Evolutionary conservation across 2,888 invertebrate species (phyloP), one percentile per base, ranked within the genome.

Genomic region (Hypsopygia costalis): DNA sequence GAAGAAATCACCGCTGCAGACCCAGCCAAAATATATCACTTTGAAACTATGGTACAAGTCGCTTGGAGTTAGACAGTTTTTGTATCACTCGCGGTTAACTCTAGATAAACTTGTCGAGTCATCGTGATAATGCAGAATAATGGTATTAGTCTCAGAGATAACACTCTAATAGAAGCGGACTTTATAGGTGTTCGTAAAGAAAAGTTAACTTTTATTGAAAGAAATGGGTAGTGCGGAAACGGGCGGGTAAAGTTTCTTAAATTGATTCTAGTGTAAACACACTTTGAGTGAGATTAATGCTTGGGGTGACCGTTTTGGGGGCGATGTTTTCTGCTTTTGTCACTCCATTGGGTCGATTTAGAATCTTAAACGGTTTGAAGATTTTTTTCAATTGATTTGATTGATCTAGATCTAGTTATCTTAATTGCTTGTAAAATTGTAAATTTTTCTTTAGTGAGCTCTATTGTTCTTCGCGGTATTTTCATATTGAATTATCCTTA

Each of bases 101-200:
- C 64, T 48, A 52, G 69, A 76, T 73, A 76, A 71, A 70, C 65
- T 75, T 69, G 67, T 73, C 73, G 67, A 64, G 64, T 71, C 69
- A 64, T 62, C 70, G 56, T 66, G 79, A 81, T 82, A 85, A 83
- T 77, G 62, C 60, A 70, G 71, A 83, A 70, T 82, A 82, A 86
- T 81, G 81, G 74, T 62, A 65, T 64, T 68, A 66, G 70, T 63
- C 67, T 56, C 55, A 61, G 54, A 58, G 50, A 44, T 64, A 66
- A 49, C 59, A 59, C 62, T 51, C 50, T 42, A 45, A 47, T 49
- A 46, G 47, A 64, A 64, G 55, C 69, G 64, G 54, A 46, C 33
- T 28, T 28, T 28, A 29, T 27, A 67, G 69, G 68, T 67, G 64
- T 61, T 62, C 43, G 51, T 46, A 45, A 61, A 69, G 59, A 58